Base-by-base conservation (phyloP, 2,888 invertebrate species). In the Blera fallax region DNA sequence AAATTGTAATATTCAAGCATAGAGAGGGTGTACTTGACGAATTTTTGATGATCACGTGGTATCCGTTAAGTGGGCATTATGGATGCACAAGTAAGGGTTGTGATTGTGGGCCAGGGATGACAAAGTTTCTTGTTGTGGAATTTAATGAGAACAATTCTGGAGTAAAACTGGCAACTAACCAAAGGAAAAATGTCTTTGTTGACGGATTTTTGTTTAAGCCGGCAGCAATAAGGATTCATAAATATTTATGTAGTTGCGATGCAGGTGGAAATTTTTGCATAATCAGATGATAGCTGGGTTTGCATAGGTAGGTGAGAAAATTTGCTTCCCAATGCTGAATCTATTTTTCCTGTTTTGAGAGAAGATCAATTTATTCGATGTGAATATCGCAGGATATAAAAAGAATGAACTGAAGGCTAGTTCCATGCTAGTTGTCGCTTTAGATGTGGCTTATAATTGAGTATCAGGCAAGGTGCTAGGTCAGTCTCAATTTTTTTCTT, bases 41-140 rank as follows among this genome's bases (percentile, higher is more conserved):
- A 29, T 65, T 65, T 76, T 16, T 69, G 77, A 62, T 62, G 69
- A 69, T 60, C 69, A 43, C 58, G 52, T 40, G 60, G 18, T 65
- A 34, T 50, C 24, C 76, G 34, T 43, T 62, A 69, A 77, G 69
- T 78, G 69, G 60, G 11, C 21, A 69, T 78, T 78, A 70, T 43
- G 37, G 24, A 77, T 69, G 50, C 77, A 69, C 52, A 69, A 52
- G 29, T 58, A 56, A 11, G 45, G 40, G n/a, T 18, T 16, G 21
- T 21, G 21, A n/a, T n/a, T n/a, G n/a, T n/a, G 24, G 10, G 14
- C n/a, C n/a, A n/a, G 16, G 27, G 11, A 18, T 62, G 50, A 2
- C 18, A 37, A 48, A n/a, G 14, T 72, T 34, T 32, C 34, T 16
- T 5, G 14, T 48, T 21, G 16, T 40, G 32, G 16, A 56, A 43